Percentiles rank a stretch among this genome's conserved stretches.
phyloP scores from a whole-genome alignment of 2,888 invertebrate species.

The Mesorhabditis sp. region DNA sequence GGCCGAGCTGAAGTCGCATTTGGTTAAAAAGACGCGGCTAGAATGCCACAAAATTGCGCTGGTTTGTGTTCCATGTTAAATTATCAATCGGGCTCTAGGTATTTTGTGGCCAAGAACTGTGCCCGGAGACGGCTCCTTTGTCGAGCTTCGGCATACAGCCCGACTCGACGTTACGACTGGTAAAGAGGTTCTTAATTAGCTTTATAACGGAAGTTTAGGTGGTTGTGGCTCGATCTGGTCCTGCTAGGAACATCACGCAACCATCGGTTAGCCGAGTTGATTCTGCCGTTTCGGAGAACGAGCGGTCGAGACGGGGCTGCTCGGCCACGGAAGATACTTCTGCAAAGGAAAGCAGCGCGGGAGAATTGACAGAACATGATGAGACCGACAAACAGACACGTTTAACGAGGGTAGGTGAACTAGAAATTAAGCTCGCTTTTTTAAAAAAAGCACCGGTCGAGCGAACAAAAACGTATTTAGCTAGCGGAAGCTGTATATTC shows the following conservation, averaged over 20 bases:
- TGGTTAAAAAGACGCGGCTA: neutral
- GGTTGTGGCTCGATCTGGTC: neutral
- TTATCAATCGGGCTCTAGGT: neutral
- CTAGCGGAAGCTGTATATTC: conserved; percentile 6
- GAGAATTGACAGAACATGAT: conserved; percentile 4
- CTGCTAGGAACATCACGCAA: neutral
- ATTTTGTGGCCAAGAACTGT: conserved; percentile 6
- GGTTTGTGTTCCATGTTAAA: neutral
- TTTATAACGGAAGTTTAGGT: neutral
- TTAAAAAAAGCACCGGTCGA: too few species aligned
- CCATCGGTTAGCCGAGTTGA: neutral
- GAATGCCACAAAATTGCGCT: neutral
- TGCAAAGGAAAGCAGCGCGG: conserved; percentile 3
- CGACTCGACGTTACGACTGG: neutral
- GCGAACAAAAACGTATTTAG: neutral
- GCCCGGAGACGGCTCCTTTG: neutral
- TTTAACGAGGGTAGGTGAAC: neutral
- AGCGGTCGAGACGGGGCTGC: neutral
- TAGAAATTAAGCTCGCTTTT: neutral
- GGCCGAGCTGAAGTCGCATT: neutral
- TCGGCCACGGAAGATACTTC: conserved; percentile 5
- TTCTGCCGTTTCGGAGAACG: conserved; percentile 2
- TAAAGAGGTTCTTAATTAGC: neutral
- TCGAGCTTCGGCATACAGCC: neutral
- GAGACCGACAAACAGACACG: conserved; percentile 2